Percentiles rank a stretch among this genome's conserved stretches.
Conservation (phyloP, 2,888 invertebrate species). For the Nebria salina region DNA sequence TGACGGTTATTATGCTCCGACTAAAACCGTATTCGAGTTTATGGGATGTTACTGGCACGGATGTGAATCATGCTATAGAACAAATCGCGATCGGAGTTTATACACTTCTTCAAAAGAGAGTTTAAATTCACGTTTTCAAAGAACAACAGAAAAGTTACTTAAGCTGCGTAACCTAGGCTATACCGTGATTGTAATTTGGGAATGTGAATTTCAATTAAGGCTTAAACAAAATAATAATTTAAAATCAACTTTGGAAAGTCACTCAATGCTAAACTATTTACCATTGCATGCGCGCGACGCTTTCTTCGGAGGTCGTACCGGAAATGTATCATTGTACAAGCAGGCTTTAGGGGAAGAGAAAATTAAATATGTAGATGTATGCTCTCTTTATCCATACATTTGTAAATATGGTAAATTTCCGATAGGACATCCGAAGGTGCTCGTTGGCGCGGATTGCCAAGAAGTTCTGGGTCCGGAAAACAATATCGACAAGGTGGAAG, state of each 20-base stretch:
- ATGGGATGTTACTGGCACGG: constrained; percentile 28
- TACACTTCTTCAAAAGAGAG: neutral
- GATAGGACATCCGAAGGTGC: too few species aligned
- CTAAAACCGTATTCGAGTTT: constrained; percentile 30
- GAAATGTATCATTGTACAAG: too few species aligned
- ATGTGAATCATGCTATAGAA: neutral
- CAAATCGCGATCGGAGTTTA: neutral
- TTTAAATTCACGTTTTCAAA: neutral
- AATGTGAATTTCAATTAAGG: constrained; percentile 11
- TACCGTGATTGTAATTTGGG: constrained; percentile 7
- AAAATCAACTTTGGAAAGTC: neutral
- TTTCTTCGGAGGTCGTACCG: too few species aligned
- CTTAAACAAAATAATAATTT: neutral
- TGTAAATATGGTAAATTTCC: too few species aligned
- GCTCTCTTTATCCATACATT: too few species aligned
- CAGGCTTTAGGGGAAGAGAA: too few species aligned
- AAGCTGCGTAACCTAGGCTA: neutral
- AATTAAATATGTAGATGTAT: too few species aligned
- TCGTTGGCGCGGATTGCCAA: too few species aligned
- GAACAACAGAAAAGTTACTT: neutral
- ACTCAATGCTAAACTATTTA: neutral
- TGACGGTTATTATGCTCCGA: constrained; percentile 20
- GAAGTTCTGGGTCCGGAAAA: too few species aligned
- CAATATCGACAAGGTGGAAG: neutral
- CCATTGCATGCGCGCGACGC: too few species aligned